Percentiles rank a stretch among this genome's conserved stretches.
phyloP scores from a whole-genome alignment of 2,888 invertebrate genomes.

The Hemaris fuciformis region DNA sequence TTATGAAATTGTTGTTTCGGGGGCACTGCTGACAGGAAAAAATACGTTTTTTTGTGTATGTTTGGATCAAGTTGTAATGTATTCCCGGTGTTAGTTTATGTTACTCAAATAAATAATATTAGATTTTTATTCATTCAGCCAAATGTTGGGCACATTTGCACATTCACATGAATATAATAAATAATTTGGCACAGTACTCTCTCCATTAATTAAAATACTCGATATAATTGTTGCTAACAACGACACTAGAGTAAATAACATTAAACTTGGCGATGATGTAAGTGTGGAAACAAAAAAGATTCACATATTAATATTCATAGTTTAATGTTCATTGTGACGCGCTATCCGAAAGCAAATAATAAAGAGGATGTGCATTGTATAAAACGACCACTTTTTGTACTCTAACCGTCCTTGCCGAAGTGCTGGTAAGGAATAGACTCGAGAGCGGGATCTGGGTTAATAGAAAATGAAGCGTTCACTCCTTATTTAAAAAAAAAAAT shows the following conservation, averaged over 20 bases:
- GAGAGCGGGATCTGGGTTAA: neutral
- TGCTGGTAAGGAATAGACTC: neutral
- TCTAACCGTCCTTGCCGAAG: constrained; percentile 34
- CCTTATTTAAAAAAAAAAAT: neutral
- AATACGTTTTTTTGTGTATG: too few relatives aligned
- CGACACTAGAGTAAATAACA: neutral
- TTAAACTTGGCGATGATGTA: constrained; percentile 2
- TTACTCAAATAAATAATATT: too few relatives aligned
- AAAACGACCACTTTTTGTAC: constrained; percentile 29
- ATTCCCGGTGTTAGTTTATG: too few relatives aligned
- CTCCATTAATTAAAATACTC: neutral
- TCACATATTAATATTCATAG: constrained; percentile 29
- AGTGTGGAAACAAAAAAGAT: neutral
- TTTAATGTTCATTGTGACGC: constrained; percentile 26
- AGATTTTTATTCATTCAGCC: too few relatives aligned
- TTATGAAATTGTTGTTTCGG: too few relatives aligned
- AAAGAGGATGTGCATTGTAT: constrained; percentile 39
- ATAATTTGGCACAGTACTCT: too few relatives aligned
- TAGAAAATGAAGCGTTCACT: neutral
- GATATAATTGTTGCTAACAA: neutral
- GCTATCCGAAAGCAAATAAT: constrained; percentile 31
- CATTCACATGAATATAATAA: too few relatives aligned
- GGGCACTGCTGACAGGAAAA: too few relatives aligned
- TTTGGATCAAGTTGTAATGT: too few relatives aligned
- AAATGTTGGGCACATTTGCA: too few relatives aligned